These are phyloP conservation scores for Amblyornis subalaris DNA, from an alignment of 2,113 vertebrate genomes.

Conservation along the genomic window DNA sequence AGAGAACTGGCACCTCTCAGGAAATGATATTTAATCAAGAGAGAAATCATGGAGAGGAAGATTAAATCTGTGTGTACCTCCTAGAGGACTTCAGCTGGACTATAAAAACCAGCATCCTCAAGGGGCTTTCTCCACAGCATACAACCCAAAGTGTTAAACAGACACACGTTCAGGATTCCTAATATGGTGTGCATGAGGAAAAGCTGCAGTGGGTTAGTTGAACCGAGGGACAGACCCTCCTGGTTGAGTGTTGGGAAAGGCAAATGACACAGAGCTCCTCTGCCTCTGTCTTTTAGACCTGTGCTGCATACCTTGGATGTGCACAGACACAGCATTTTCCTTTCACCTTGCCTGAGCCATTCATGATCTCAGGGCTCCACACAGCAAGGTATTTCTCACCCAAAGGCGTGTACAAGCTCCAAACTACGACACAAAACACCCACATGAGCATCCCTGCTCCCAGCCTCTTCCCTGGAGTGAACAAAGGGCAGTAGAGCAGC, in stretches of 20 bases:
- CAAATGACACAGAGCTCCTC: not conserved
- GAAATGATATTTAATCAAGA: not conserved
- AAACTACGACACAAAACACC: not conserved
- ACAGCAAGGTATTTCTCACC: not conserved
- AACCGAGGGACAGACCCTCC: not conserved
- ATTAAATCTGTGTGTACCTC: not conserved
- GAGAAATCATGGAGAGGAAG: not conserved
- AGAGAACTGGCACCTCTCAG: not conserved
- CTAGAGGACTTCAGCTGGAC: not conserved
- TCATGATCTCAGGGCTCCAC: not conserved
- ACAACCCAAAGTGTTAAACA: not conserved
- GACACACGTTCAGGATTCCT: not conserved
- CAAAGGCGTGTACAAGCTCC: not conserved
- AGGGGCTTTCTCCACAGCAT: not conserved
- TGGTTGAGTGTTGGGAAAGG: fast-evolving
- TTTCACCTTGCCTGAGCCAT: not conserved
- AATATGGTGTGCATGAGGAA: not conserved
- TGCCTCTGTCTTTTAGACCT: not conserved
- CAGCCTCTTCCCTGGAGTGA: not conserved
- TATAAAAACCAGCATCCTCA: not conserved
- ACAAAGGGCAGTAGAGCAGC: not conserved
- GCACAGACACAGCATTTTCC: not conserved
- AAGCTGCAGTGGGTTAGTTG: not conserved
- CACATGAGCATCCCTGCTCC: fast-evolving
- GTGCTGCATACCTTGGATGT: not conserved